Percentiles rank a stretch among this genome's conserved stretches.
Evolutionary conservation across 2,888 invertebrate genomes (phyloP).

Genomic region (Chironomus riparius): DNA sequence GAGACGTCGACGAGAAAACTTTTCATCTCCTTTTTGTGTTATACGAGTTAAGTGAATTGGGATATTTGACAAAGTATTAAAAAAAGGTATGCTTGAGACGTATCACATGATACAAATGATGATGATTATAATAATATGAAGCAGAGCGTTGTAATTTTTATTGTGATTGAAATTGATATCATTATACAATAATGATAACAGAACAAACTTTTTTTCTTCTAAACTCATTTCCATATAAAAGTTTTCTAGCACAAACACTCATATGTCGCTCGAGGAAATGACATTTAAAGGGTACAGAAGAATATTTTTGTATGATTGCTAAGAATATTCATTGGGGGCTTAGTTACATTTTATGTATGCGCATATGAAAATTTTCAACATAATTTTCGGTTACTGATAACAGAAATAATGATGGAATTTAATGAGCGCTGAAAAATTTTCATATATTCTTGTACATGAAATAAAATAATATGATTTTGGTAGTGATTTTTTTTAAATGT

Average conservation of each 20-base stretch:
- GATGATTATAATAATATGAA: neutral
- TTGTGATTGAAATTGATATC: constrained; percentile 25
- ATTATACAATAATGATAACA: constrained; percentile 11
- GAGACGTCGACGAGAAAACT: neutral
- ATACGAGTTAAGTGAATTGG: too few species aligned
- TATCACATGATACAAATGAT: neutral
- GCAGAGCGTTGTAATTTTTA: constrained; percentile 11
- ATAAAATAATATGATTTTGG: too few species aligned
- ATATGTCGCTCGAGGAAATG: neutral
- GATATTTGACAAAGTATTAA: neutral
- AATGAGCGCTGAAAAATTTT: too few species aligned
- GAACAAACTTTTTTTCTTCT: neutral
- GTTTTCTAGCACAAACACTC: neutral
- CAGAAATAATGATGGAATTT: too few species aligned
- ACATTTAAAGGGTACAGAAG: neutral
- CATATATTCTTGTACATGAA: too few species aligned
- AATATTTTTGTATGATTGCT: neutral
- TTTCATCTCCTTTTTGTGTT: neutral
- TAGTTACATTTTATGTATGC: neutral
- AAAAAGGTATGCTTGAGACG: neutral
- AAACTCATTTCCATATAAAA: neutral
- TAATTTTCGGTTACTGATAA: too few species aligned
- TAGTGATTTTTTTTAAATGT: too few species aligned
- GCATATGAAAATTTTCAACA: too few species aligned
- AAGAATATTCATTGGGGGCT: neutral